These are phyloP conservation scores for Telmatherina bonti DNA, from an alignment of 2,797 vertebrate genomes.

Conservation along the genomic window DNA sequence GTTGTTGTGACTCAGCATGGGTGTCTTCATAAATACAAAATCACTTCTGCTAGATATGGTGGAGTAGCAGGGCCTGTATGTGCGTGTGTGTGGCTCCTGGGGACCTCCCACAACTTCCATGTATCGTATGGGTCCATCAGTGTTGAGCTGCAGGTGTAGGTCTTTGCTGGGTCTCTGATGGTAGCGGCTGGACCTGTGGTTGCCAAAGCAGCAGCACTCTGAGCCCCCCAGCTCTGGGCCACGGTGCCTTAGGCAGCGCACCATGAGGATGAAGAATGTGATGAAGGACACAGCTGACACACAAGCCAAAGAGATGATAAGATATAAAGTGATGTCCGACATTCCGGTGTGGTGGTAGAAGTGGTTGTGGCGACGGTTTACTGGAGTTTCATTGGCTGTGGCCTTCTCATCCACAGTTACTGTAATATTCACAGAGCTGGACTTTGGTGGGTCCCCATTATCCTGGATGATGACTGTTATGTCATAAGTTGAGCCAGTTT, in stretches of 20 bases:
- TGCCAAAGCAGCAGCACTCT: slow-evolving; percentile 80
- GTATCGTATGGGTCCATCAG: slow-evolving; percentile 95
- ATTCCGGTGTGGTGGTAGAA: slow-evolving; percentile 82
- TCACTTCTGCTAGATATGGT: slow-evolving; percentile 91
- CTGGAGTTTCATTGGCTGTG: slow-evolving; percentile 70
- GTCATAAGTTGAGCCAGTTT: slow-evolving; percentile 81
- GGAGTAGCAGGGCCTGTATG: slow-evolving; percentile 93
- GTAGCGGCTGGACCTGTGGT: slow-evolving; percentile 86
- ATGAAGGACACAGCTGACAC: slow-evolving; percentile 90
- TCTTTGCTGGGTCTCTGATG: slow-evolving; percentile 91
- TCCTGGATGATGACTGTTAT: slow-evolving; percentile 89
- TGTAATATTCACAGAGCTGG: slow-evolving; percentile 87
- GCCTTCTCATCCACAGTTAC: slow-evolving; percentile 87
- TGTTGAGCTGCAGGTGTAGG: slow-evolving; percentile 90
- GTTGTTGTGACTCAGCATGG: slow-evolving; percentile 87
- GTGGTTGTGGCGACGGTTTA: slow-evolving; percentile 81
- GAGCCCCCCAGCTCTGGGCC: slow-evolving; percentile 64
- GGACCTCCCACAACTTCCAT: slow-evolving; percentile 95
- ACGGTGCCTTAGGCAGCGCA: slow-evolving; percentile 87
- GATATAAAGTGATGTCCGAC: slow-evolving; percentile 91
- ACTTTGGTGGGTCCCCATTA: slow-evolving; percentile 89
- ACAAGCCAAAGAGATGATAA: slow-evolving; percentile 92
- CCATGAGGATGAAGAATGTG: slow-evolving; percentile 88
- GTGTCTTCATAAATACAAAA: slow-evolving; percentile 94
- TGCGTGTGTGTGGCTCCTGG: slow-evolving; percentile 89